These are phyloP conservation scores for Melanotaenia parkinsoni DNA, from an alignment of 2,797 vertebrate genomes.

Conservation along the genomic window DNA sequence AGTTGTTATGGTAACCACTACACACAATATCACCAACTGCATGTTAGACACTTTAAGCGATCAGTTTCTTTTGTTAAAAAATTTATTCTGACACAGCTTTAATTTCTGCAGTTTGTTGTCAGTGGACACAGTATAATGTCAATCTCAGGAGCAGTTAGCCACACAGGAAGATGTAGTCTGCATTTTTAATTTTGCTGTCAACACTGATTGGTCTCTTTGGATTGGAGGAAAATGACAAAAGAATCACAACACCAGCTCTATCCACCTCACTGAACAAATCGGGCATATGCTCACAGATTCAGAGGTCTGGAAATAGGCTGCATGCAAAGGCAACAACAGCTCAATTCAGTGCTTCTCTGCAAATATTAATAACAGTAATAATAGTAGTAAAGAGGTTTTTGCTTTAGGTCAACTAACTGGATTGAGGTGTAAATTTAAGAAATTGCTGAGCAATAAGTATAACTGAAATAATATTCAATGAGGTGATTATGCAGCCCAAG, in stretches of 20 bases:
- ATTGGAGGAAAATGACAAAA: not conserved
- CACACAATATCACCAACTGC: not conserved
- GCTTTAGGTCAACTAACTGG: slow-evolving; percentile 1
- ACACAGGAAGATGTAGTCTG: not conserved
- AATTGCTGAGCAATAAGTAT: slow-evolving; percentile 21
- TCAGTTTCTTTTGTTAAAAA: not conserved
- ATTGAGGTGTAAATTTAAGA: slow-evolving; percentile 8
- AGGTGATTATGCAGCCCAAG: slow-evolving; percentile 10
- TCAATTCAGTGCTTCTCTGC: slow-evolving; percentile 5
- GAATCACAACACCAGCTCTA: not conserved
- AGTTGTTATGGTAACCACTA: not conserved
- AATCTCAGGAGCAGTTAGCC: not conserved
- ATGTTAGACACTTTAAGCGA: not conserved
- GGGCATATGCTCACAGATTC: slow-evolving; percentile 11
- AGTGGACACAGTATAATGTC: not conserved
- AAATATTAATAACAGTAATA: slow-evolving; percentile 11
- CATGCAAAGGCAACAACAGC: not conserved
- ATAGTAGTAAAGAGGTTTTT: slow-evolving; percentile 12
- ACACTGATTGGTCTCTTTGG: not conserved
- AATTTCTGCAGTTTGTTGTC: not conserved
- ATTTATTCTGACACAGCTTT: not conserved
- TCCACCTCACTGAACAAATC: slow-evolving; percentile 2
- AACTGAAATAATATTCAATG: slow-evolving; percentile 19
- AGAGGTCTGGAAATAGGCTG: slow-evolving; percentile 14
- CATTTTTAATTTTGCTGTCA: not conserved